Evolutionary conservation across 2,888 invertebrate genomes (phyloP).

Genomic region (Hemithea aestivaria): DNA sequence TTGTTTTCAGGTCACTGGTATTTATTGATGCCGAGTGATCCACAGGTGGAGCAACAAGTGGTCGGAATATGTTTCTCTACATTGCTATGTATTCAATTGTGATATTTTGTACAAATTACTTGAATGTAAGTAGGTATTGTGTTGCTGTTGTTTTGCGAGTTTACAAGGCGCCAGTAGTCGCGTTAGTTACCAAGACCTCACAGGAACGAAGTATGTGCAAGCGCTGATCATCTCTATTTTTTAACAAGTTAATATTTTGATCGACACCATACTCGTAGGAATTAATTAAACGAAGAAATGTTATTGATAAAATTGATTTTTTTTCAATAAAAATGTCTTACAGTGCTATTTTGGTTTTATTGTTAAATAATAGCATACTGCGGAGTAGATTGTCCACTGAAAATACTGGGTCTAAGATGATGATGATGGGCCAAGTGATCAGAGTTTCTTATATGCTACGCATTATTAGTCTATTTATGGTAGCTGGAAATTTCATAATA

Average conservation of each 20-base stretch:
- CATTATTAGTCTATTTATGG: no score
- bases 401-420: no score
- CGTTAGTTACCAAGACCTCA: constrained; percentile 27
- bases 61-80: constrained; percentile 40
- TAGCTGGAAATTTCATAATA: no score
- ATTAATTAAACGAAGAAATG: constrained; percentile 50
- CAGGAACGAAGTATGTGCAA: constrained; percentile 63
- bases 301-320: constrained; percentile 65
- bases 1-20: not conserved
- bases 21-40: not conserved
- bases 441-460: no score
- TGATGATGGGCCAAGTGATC: no score
- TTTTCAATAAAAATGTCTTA: constrained; percentile 70
- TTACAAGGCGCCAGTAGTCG: constrained; percentile 20
- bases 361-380: constrained; percentile 17
- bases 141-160: constrained; percentile 41
- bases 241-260: constrained; percentile 61
- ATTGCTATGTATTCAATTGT: constrained; percentile 60
- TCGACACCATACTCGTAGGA: constrained; percentile 48
- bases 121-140: constrained; percentile 53
- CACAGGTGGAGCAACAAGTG: constrained; percentile 6
- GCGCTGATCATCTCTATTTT: constrained; percentile 58
- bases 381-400: constrained; percentile 12
- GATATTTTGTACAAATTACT: constrained; percentile 74
- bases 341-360: constrained; percentile 33